A percentile compares a stretch with the other conserved stretches of the same genome.
phyloP scores from a whole-genome alignment of 2,888 invertebrate species.

The Tipula helvola region DNA sequence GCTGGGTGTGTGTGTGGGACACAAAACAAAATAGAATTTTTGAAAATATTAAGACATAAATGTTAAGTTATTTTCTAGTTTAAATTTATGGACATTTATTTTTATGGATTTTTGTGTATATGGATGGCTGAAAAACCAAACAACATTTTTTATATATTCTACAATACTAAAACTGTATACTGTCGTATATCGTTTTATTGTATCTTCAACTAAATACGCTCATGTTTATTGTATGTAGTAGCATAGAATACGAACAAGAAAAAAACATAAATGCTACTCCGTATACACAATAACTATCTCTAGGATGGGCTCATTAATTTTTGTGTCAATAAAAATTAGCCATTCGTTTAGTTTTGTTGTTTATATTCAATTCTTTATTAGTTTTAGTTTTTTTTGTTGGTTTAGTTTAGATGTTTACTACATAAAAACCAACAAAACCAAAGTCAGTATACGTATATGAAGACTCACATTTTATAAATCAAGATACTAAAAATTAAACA shows the following conservation, averaged over 20 bases:
- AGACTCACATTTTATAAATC: neutral
- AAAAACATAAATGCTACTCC: neutral
- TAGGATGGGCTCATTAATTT: slow-evolving; percentile 4
- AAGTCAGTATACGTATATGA: neutral
- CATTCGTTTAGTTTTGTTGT: neutral
- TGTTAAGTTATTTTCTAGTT: neutral
- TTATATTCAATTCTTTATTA: neutral
- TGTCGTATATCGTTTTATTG: neutral
- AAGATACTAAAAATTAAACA: neutral
- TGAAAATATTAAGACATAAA: neutral
- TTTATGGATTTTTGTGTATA: neutral
- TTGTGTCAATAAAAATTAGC: slow-evolving; percentile 4
- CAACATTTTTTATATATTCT: neutral
- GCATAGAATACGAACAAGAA: neutral
- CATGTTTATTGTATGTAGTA: neutral
- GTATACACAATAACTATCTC: neutral
- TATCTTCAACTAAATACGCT: neutral
- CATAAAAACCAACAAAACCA: neutral
- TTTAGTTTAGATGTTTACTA: neutral
- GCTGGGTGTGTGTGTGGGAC: neutral
- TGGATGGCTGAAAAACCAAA: neutral
- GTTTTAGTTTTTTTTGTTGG: neutral
- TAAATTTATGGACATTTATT: neutral
- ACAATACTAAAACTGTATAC: neutral
- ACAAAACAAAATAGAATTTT: neutral